Evolutionary conservation across 2,888 invertebrate genomes (phyloP).

Genomic region (Andrena praecox): DNA sequence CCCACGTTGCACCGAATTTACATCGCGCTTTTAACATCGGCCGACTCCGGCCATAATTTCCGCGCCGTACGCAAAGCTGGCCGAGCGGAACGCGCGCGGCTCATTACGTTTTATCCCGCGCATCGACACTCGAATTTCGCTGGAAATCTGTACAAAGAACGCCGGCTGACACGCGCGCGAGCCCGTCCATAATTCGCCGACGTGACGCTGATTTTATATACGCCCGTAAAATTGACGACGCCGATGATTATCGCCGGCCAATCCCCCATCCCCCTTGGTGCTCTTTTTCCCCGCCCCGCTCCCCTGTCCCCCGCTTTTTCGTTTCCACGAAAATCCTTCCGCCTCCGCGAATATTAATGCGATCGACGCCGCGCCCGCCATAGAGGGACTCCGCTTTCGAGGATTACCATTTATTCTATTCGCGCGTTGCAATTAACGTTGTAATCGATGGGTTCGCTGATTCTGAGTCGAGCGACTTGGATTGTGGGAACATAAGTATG

Average conservation of each 20-base stretch:
- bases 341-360: constrained; percentile 45
- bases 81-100: constrained; percentile 67
- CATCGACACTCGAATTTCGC: constrained; percentile 68
- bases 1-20: constrained; percentile 65
- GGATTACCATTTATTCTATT: constrained; percentile 16
- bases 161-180: constrained; percentile 47
- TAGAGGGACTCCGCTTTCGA: background rate
- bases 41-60: constrained; percentile 68
- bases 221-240: constrained; percentile 61
- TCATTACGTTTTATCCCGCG: constrained; percentile 66
- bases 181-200: constrained; percentile 61
- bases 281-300: background rate
- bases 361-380: constrained; percentile 4
- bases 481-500: too few species aligned
- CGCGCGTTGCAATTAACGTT: background rate
- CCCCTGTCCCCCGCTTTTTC: constrained; percentile 1
- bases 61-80: constrained; percentile 55
- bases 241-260: constrained; percentile 58
- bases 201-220: constrained; percentile 64
- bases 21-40: constrained; percentile 73
- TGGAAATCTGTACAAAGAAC: constrained; percentile 69
- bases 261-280: constrained; percentile 38
- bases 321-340: constrained; percentile 26
- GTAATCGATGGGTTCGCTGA: too few species aligned
- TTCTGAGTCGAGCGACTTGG: too few species aligned